These are phyloP conservation scores for Stichopus chloronotus DNA, from an alignment of 35 echinoderm and acorn worm genomes.

Conservation along the genomic window DNA sequence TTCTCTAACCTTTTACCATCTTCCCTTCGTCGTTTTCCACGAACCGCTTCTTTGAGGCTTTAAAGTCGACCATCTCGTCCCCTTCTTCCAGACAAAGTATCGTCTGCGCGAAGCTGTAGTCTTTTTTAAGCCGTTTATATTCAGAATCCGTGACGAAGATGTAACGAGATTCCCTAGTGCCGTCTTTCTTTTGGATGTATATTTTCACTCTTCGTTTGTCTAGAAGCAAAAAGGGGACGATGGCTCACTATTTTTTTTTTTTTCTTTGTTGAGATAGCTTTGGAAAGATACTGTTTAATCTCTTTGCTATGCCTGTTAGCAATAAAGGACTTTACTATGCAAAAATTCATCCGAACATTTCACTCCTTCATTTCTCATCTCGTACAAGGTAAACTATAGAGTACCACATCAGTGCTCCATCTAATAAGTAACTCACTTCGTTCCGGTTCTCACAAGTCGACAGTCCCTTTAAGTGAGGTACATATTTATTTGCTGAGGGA, in stretches of 20 bases:
- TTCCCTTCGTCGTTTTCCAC: slow-evolving; percentile 62
- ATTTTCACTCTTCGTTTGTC: slow-evolving; percentile 81
- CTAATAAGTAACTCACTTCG: too few species aligned
- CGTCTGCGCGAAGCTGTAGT: slow-evolving; percentile 61
- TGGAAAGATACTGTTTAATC: too few species aligned
- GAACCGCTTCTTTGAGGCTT: slow-evolving; percentile 66
- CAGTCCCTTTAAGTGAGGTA: too few species aligned
- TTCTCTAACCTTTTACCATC: slow-evolving; percentile 78
- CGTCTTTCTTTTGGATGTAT: slow-evolving; percentile 74
- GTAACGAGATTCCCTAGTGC: slow-evolving; percentile 68
- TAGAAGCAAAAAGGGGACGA: neutral
- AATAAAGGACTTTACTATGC: neutral
- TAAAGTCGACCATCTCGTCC: slow-evolving; percentile 74
- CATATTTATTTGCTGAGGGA: too few species aligned
- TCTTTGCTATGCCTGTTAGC: too few species aligned
- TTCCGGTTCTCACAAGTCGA: too few species aligned
- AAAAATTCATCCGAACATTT: too few species aligned
- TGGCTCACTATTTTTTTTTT: too few species aligned
- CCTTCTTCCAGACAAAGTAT: slow-evolving; percentile 73
- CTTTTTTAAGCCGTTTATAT: slow-evolving; percentile 78
- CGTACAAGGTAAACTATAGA: too few species aligned
- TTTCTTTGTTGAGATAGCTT: too few species aligned
- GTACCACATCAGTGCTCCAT: too few species aligned
- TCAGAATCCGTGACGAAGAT: slow-evolving; percentile 79
- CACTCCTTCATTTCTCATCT: too few species aligned